Conservation (phyloP, 2,888 invertebrate genomes). For the Tridacna gigas region DNA sequence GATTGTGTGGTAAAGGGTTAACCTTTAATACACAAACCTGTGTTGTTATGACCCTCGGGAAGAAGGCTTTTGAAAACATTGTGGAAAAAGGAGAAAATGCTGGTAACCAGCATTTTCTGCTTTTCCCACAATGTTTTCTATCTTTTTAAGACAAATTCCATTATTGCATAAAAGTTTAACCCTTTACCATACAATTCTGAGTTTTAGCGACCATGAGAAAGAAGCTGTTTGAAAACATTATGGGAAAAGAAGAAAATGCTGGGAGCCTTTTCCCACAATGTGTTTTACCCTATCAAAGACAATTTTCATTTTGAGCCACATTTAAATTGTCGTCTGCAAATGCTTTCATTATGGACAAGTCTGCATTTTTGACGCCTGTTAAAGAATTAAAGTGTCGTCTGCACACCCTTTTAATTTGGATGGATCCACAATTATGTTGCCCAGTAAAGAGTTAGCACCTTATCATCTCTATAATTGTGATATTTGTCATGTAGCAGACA, state of each 20-base stretch:
- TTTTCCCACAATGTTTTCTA: constrained; percentile 12
- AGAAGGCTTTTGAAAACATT: neutral
- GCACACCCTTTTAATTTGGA: no score
- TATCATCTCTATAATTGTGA: no score
- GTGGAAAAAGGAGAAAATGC: neutral
- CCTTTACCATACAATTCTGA: neutral
- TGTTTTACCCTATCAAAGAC: neutral
- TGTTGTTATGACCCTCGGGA: neutral
- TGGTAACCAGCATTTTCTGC: neutral
- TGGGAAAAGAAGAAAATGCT: constrained; percentile 1
- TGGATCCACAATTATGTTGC: no score
- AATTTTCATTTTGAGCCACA: no score
- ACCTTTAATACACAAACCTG: neutral
- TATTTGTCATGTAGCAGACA: no score
- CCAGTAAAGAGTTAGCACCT: no score
- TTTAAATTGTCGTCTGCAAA: neutral
- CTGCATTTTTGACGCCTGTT: no score
- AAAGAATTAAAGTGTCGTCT: no score
- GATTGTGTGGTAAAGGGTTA: neutral
- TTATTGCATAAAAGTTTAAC: neutral
- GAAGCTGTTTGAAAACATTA: neutral
- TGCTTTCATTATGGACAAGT: no score
- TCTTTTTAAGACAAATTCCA: no score
- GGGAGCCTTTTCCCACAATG: constrained; percentile 3
- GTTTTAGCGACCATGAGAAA: neutral